Evolutionary conservation across 2,113 vertebrate species (phyloP).

Genomic region (Campylomormyrus numenius): DNA sequence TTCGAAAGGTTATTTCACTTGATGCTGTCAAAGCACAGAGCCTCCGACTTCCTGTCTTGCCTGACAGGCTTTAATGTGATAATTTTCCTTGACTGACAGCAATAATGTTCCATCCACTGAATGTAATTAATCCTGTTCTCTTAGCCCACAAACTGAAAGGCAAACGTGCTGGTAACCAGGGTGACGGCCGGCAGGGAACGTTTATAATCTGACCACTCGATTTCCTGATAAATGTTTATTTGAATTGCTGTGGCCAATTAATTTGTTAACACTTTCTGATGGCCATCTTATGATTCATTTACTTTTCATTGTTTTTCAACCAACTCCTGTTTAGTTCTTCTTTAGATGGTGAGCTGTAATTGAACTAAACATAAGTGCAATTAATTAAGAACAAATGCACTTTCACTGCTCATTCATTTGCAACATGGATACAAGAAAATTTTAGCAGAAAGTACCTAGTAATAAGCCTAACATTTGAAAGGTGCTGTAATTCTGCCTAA

Average conservation of each 20-base stretch:
- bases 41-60: slow-evolving; percentile 33
- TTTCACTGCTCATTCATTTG: neutral
- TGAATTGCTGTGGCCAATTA: neutral
- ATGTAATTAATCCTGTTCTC: slow-evolving; percentile 36
- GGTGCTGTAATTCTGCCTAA: neutral
- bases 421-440: neutral
- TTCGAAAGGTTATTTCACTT: slow-evolving; percentile 5
- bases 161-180: neutral
- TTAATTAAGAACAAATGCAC: slow-evolving; percentile 1
- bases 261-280: neutral
- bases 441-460: neutral
- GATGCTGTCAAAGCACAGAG: slow-evolving; percentile 32
- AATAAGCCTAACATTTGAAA: neutral
- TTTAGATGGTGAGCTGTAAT: neutral
- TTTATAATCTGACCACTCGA: slow-evolving; percentile 14
- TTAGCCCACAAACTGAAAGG: slow-evolving; percentile 30
- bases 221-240: slow-evolving; percentile 18
- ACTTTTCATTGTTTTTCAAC: neutral
- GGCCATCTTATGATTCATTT: slow-evolving; percentile 8
- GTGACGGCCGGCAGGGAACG: neutral
- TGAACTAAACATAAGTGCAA: neutral
- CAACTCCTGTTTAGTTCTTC: neutral
- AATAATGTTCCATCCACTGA: slow-evolving; percentile 39
- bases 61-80: slow-evolving; percentile 43
- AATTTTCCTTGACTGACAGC: slow-evolving; percentile 37